Evolutionary conservation across 2,888 invertebrate genomes (phyloP).

Genomic region (Azorinus chamasolen): DNA sequence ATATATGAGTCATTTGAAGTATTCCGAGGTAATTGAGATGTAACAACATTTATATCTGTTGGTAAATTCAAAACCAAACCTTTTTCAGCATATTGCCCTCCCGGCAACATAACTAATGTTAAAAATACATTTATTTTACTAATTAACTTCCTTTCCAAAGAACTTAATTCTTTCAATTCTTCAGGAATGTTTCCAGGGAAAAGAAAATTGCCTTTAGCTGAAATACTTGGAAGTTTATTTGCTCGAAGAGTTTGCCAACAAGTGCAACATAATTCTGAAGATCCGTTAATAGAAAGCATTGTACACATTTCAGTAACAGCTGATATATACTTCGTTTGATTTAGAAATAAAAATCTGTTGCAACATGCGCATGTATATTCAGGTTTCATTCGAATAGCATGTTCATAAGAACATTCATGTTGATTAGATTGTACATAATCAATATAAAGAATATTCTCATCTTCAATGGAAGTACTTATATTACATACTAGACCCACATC

Average conservation of each 20-base stretch:
- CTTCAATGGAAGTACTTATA: conserved; percentile 9
- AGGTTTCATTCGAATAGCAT: conserved; percentile 26
- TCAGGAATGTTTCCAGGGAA: conserved; percentile 8
- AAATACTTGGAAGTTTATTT: conserved; percentile 5
- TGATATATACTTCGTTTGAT: conserved; percentile 4
- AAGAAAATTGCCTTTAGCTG: conserved; percentile 11
- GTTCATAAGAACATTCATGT: conserved; percentile 6
- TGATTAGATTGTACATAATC: conserved; percentile 7
- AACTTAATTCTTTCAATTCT: conserved; percentile 8
- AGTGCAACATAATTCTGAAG: background rate
- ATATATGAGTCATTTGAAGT: background rate
- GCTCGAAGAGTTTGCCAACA: background rate
- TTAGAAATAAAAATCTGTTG: conserved; percentile 34
- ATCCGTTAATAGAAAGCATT: background rate
- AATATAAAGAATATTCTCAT: conserved; percentile 4
- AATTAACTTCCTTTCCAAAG: conserved; percentile 8
- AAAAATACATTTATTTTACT: conserved; percentile 23
- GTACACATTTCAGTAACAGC: background rate
- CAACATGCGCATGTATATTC: conserved; percentile 19
- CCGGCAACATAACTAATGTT: conserved; percentile 39
- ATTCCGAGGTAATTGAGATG: conserved; percentile 3
- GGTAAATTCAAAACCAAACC: conserved; percentile 33
- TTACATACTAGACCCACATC: conserved; percentile 7
- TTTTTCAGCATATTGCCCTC: conserved; percentile 48
- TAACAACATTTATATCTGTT: background rate